A percentile compares a stretch with the other conserved stretches of the same genome.
Conservation (phyloP, 1,140 invertebrate species). For the Drosophila grimshawi region DNA sequence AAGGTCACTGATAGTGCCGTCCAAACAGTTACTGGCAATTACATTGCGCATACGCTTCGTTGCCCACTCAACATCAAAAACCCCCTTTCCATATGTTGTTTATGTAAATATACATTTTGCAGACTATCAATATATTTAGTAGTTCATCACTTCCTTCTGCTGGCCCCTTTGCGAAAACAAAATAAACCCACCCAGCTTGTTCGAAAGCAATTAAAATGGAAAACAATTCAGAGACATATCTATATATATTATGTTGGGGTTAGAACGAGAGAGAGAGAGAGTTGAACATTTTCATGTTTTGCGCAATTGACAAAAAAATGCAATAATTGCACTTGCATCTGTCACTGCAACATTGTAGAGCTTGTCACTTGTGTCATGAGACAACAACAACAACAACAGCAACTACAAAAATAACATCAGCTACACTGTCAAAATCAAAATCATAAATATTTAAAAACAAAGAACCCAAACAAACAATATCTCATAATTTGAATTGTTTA, state of each 20-base stretch:
- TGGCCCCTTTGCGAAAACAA: not conserved
- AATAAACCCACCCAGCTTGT: conserved; percentile 7
- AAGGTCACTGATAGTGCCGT: conserved; percentile 3
- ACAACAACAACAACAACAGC: not conserved
- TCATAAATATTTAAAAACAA: not conserved
- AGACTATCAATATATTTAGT: conserved; percentile 58
- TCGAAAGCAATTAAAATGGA: conserved; percentile 63
- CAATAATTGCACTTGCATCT: conserved; percentile 50
- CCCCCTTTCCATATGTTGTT: not conserved
- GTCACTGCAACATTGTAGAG: conserved; percentile 37
- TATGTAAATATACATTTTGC: conserved; percentile 45
- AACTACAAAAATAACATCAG: not conserved
- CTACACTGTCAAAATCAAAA: conserved; percentile 1
- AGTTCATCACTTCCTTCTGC: not conserved
- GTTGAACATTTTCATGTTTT: conserved; percentile 23
- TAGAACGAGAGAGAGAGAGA: not conserved
- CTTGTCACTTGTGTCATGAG: conserved; percentile 24
- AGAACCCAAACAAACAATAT: not conserved
- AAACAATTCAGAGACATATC: conserved; percentile 33
- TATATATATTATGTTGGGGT: not conserved
- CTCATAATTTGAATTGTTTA: not conserved
- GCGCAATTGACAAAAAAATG: conserved; percentile 46
- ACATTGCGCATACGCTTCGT: conserved; percentile 55
- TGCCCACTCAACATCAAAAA: not conserved
- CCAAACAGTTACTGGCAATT: conserved; percentile 24